Percentiles rank a stretch among this genome's conserved stretches.
phyloP scores from a whole-genome alignment of 2,797 vertebrate genomes.

The Gobio occitaniae region DNA sequence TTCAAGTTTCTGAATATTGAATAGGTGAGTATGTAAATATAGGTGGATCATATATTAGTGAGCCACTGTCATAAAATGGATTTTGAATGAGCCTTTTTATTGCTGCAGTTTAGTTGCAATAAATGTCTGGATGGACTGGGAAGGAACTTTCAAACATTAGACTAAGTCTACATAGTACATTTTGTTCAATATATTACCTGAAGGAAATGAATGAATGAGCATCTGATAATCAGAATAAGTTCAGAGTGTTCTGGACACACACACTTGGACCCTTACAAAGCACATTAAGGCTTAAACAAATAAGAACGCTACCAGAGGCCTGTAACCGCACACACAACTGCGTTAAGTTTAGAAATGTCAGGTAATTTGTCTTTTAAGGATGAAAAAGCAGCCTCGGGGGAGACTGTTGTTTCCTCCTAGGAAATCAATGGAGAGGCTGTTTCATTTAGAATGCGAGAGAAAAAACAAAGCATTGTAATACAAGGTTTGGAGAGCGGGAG shows the following conservation, averaged over 20 bases:
- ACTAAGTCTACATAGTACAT: neutral
- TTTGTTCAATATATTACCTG: neutral
- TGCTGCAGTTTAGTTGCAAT: neutral
- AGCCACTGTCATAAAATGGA: neutral
- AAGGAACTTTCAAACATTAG: neutral
- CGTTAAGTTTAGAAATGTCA: slow-evolving; percentile 72
- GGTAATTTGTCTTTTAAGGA: slow-evolving; percentile 74
- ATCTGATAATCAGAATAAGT: neutral
- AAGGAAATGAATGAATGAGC: neutral
- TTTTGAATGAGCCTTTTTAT: neutral
- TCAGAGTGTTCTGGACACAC: slow-evolving; percentile 13
- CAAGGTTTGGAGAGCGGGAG: slow-evolving; percentile 7
- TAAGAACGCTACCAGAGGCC: slow-evolving; percentile 32
- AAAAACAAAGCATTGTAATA: slow-evolving; percentile 32
- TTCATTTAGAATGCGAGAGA: slow-evolving; percentile 48
- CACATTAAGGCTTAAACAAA: slow-evolving; percentile 47
- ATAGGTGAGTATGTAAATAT: neutral
- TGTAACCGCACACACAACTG: slow-evolving; percentile 27
- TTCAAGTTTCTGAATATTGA: neutral
- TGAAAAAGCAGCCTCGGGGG: slow-evolving; percentile 72
- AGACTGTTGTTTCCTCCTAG: slow-evolving; percentile 72
- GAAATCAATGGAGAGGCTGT: slow-evolving; percentile 71
- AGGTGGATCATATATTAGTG: neutral
- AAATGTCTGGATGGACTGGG: neutral
- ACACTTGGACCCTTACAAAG: slow-evolving; percentile 15